Evolutionary conservation across 2,113 vertebrate genomes (phyloP).

Genomic region (Vireo altiloquus): DNA sequence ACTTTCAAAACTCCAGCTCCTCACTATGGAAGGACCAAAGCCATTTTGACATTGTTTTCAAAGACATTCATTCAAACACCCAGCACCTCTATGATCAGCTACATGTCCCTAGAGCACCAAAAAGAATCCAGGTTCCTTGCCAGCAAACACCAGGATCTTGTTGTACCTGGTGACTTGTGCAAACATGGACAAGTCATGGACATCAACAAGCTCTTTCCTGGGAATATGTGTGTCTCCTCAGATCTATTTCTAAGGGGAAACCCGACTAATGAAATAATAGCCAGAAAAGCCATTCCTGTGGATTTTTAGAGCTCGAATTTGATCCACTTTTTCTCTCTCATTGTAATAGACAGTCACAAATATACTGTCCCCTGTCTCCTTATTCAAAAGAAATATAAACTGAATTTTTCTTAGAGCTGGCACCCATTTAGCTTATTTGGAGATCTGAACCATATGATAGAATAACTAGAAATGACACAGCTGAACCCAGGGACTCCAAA

Average conservation of each 20-base stretch:
- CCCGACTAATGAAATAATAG: background rate
- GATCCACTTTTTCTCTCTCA: background rate
- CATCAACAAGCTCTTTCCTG: background rate
- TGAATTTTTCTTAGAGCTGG: background rate
- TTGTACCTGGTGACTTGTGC: background rate
- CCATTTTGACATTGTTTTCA: background rate
- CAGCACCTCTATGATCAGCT: background rate
- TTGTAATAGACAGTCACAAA: background rate
- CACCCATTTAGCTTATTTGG: background rate
- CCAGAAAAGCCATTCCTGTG: background rate
- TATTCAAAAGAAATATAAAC: background rate
- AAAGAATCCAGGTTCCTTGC: background rate
- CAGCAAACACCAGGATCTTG: background rate
- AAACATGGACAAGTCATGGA: background rate
- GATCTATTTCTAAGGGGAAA: background rate
- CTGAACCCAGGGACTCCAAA: background rate
- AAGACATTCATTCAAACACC: background rate
- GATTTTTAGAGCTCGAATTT: background rate
- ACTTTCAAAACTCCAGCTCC: background rate
- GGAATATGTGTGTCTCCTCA: background rate
- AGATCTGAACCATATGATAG: background rate
- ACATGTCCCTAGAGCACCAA: background rate
- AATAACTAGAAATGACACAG: slow-evolving; percentile 14
- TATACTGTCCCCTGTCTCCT: background rate
- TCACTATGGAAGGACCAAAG: background rate